Evolutionary conservation across 1,140 invertebrate genomes (phyloP).

Genomic region (Heliothis subflexa): DNA sequence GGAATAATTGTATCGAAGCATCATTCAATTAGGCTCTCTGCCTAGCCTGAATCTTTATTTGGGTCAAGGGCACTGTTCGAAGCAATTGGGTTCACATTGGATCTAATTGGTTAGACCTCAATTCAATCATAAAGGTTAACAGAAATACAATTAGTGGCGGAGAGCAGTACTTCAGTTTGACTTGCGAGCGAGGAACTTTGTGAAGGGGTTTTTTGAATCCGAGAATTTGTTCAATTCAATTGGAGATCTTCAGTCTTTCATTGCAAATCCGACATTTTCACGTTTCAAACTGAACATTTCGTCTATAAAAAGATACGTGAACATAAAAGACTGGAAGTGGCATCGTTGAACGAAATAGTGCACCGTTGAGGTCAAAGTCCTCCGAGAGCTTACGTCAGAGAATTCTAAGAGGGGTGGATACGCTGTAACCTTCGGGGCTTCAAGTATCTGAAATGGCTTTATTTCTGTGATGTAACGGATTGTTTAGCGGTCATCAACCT

Average conservation of each 20-base stretch:
- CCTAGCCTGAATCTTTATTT: slow-evolving; percentile 17
- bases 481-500: slow-evolving; percentile 25
- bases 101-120: slow-evolving; percentile 35
- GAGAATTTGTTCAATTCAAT: too few relatives aligned
- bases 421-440: slow-evolving; percentile 22
- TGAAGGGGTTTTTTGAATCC: background rate
- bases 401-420: slow-evolving; percentile 11
- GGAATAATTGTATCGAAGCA: background rate
- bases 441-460: slow-evolving; percentile 28
- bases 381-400: slow-evolving; percentile 19
- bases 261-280: background rate
- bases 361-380: slow-evolving; percentile 20
- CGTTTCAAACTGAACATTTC: background rate
- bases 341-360: slow-evolving; percentile 26
- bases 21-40: slow-evolving; percentile 7
- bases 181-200: background rate
- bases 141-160: slow-evolving; percentile 28
- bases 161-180: slow-evolving; percentile 22
- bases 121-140: slow-evolving; percentile 32
- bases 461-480: slow-evolving; percentile 34
- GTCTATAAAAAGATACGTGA: slow-evolving; percentile 12
- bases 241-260: too few relatives aligned
- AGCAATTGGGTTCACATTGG: slow-evolving; percentile 25
- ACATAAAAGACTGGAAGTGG: slow-evolving; percentile 20
- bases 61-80: slow-evolving; percentile 5